A percentile compares a stretch with the other conserved stretches of the same genome.
phyloP scores from a whole-genome alignment of 1,140 invertebrate genomes.

The Neuroterus valhalla region DNA sequence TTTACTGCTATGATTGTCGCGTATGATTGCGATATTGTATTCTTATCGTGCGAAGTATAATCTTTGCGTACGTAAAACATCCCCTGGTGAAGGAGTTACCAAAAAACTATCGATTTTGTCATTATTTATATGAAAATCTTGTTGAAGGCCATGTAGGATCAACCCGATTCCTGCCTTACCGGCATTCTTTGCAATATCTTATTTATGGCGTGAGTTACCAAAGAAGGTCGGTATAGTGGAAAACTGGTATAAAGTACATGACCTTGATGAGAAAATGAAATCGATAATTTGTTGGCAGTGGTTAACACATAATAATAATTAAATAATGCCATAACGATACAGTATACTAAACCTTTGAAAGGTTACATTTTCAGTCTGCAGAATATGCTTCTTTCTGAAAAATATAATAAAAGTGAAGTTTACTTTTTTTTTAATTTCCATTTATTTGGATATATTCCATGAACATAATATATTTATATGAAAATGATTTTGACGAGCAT shows the following conservation, averaged over 20 bases:
- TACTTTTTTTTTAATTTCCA: neutral
- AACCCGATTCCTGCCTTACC: too few relatives aligned
- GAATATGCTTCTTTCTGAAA: slow-evolving; percentile 1
- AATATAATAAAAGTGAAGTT: neutral
- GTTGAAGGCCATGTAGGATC: too few relatives aligned
- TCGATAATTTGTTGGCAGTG: slow-evolving; percentile 34
- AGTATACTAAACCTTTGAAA: neutral
- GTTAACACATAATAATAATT: slow-evolving; percentile 20
- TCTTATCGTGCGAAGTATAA: slow-evolving; percentile 47
- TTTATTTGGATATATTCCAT: neutral
- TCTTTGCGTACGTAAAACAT: slow-evolving; percentile 40
- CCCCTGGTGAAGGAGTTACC: neutral
- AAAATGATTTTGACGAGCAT: neutral
- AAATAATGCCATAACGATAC: neutral
- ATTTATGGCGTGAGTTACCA: too few relatives aligned
- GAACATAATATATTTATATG: neutral
- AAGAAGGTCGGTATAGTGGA: too few relatives aligned
- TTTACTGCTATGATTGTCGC: slow-evolving; percentile 65
- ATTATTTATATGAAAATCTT: slow-evolving; percentile 31
- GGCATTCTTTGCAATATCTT: too few relatives aligned
- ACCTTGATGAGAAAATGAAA: neutral
- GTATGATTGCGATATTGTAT: slow-evolving; percentile 62
- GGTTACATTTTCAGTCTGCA: neutral
- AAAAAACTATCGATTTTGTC: slow-evolving; percentile 4
- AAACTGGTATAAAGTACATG: neutral